phyloP scores from a whole-genome alignment of 2,113 vertebrate genomes.

The Apteryx owenii region DNA sequence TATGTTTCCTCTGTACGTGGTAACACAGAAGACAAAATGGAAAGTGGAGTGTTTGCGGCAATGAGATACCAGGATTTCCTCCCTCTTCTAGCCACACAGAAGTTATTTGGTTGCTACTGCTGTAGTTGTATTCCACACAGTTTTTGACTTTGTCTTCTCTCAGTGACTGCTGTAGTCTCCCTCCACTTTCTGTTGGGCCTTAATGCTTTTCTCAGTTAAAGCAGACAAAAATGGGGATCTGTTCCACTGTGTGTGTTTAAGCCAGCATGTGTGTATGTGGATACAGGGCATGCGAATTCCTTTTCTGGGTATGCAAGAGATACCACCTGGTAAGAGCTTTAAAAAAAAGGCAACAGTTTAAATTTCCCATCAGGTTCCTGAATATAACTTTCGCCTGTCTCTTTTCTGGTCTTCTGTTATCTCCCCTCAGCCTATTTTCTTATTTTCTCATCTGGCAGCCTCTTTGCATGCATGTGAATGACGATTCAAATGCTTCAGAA shows the following conservation, averaged over 20 bases:
- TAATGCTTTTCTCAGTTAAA: constrained; percentile 27
- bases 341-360: not conserved
- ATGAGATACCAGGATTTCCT: not conserved
- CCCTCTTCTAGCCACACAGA: not conserved
- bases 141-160: not conserved
- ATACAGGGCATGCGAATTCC: not conserved
- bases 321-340: not conserved
- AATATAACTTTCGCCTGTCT: not conserved
- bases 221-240: not conserved
- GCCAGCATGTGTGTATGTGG: not conserved
- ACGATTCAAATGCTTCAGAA: constrained; percentile 61
- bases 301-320: not conserved
- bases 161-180: not conserved
- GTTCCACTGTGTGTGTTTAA: not conserved
- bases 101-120: not conserved
- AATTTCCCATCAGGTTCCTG: constrained; percentile 25
- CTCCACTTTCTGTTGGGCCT: not conserved
- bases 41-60: not conserved
- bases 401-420: not conserved
- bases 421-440: not conserved
- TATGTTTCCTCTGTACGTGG: not conserved
- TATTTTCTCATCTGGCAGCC: constrained; percentile 38
- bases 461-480: constrained; percentile 45
- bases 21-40: not conserved
- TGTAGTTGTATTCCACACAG: not conserved